Percentiles rank a stretch among this genome's conserved stretches.
phyloP scores from a whole-genome alignment of 2,113 vertebrate genomes.

The Eudyptes chrysolophus region DNA sequence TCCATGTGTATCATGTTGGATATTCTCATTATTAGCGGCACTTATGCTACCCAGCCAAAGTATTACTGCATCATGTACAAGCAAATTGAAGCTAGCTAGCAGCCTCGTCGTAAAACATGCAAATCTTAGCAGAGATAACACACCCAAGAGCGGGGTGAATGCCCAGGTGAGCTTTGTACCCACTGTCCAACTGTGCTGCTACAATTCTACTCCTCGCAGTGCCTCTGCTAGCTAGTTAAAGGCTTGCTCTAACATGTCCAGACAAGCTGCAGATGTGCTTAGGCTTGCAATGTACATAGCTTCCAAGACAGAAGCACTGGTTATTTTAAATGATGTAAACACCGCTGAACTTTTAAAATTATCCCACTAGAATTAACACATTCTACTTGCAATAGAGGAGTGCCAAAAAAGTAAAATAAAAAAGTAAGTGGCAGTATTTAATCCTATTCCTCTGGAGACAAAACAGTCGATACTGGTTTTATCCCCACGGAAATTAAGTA shows the following conservation, averaged over 20 bases:
- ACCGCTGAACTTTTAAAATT: not conserved
- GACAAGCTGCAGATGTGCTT: not conserved
- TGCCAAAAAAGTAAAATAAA: not conserved
- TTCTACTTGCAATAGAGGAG: not conserved
- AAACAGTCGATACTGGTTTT: not conserved
- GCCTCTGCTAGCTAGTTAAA: not conserved
- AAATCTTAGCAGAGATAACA: not conserved
- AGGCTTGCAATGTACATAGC: not conserved
- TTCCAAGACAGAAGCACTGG: not conserved
- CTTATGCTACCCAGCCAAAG: not conserved
- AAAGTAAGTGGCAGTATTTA: not conserved
- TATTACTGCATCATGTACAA: no score
- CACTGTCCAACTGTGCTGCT: not conserved
- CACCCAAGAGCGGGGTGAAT: not conserved
- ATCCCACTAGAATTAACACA: not conserved
- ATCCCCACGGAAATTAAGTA: not conserved
- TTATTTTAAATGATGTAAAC: not conserved
- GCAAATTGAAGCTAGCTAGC: not conserved
- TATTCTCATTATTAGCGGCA: not conserved
- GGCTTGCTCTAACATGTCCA: not conserved
- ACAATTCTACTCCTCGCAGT: not conserved
- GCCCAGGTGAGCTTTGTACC: not conserved
- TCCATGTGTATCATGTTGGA: no score
- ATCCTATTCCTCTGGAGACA: not conserved
- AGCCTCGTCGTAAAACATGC: not conserved